A percentile compares a stretch with the other conserved stretches of the same genome.
phyloP scores from a whole-genome alignment of 1,140 invertebrate species.

The Triops longicaudatus region DNA sequence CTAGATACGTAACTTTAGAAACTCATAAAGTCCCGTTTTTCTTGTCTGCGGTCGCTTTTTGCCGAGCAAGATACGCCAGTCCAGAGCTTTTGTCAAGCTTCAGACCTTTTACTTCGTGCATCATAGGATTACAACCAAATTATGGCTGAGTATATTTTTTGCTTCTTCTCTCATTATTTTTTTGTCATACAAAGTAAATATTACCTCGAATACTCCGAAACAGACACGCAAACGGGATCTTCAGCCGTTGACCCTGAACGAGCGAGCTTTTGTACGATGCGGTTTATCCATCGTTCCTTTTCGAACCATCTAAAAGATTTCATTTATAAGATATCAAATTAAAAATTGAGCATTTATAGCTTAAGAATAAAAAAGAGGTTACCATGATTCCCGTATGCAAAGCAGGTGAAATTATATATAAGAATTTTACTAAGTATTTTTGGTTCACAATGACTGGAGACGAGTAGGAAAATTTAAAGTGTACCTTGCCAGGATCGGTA shows the following conservation, averaged over 20 bases:
- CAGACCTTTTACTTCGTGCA: slow-evolving; percentile 11
- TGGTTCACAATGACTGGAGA: background rate
- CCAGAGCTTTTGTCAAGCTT: background rate
- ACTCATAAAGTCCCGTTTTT: background rate
- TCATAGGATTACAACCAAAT: background rate
- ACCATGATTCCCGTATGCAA: slow-evolving; percentile 27
- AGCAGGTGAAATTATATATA: background rate
- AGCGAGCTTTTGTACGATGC: slow-evolving; percentile 65
- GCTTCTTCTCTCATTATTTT: background rate
- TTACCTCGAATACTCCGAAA: slow-evolving; percentile 78
- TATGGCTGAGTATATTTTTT: too few relatives aligned
- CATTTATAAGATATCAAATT: background rate
- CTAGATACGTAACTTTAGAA: background rate
- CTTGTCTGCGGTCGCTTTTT: background rate
- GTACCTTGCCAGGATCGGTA: slow-evolving; percentile 72
- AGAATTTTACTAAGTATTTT: slow-evolving; percentile 4
- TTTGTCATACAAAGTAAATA: background rate
- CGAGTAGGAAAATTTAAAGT: background rate
- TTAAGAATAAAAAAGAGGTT: slow-evolving; percentile 27
- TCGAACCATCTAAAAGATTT: slow-evolving; percentile 4
- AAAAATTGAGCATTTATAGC: background rate
- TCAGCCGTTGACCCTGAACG: slow-evolving; percentile 78
- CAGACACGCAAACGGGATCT: slow-evolving; percentile 70
- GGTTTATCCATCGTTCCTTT: slow-evolving; percentile 62
- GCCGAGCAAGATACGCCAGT: background rate